Conservation (phyloP, 2,113 vertebrate genomes). For the Sturnira hondurensis region DNA sequence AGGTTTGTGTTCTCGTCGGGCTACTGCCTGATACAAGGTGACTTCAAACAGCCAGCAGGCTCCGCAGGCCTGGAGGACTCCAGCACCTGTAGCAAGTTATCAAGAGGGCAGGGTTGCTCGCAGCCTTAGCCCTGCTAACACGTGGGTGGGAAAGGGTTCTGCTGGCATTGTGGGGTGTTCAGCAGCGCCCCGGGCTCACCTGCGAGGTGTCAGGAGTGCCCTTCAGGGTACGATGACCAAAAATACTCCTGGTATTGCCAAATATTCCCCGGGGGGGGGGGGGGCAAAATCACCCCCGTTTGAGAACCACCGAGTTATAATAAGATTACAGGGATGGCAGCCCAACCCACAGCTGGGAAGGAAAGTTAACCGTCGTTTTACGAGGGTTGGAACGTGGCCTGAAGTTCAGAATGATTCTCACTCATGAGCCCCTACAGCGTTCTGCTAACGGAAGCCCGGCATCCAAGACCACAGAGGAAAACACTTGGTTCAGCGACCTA, state of each 20-base stretch:
- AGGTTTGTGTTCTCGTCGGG: background rate
- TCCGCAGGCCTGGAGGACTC: background rate
- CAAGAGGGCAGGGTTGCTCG: background rate
- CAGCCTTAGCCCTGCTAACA: background rate
- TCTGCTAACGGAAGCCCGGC: background rate
- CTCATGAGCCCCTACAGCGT: background rate
- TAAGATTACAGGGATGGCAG: background rate
- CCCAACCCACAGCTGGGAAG: background rate
- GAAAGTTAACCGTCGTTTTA: background rate
- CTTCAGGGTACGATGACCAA: background rate
- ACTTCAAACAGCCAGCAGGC: background rate
- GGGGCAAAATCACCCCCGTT: background rate
- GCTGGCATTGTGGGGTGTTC: background rate
- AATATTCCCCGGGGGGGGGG: background rate
- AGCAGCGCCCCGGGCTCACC: background rate
- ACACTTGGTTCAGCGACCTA: background rate
- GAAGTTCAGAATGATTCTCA: background rate
- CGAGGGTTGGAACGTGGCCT: no score
- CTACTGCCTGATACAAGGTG: background rate
- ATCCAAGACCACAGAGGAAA: background rate
- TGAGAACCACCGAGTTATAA: background rate
- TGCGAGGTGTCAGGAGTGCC: background rate
- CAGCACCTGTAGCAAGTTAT: background rate
- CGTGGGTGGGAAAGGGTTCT: background rate
- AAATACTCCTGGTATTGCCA: background rate